These are phyloP conservation scores for Mobula hypostoma DNA, from an alignment of 2,113 vertebrate genomes.

Conservation along the genomic window DNA sequence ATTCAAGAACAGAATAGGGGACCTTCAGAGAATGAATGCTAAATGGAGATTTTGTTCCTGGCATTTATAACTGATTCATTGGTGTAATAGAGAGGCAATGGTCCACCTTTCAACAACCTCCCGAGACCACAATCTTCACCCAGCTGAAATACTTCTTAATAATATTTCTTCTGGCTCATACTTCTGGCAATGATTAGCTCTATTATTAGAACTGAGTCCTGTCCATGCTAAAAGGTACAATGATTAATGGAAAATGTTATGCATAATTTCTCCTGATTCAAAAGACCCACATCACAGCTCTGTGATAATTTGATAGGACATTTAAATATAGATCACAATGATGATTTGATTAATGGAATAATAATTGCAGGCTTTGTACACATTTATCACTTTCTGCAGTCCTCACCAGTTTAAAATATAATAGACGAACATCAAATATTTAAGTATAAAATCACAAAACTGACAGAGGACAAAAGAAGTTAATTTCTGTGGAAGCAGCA, in stretches of 20 bases:
- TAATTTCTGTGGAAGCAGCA: slow-evolving; percentile 30
- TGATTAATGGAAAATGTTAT: slow-evolving; percentile 60
- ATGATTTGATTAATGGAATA: slow-evolving; percentile 73
- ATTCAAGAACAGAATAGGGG: slow-evolving; percentile 22
- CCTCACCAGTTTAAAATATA: slow-evolving; percentile 54
- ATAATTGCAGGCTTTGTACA: slow-evolving; percentile 59
- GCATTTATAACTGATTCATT: slow-evolving; percentile 63
- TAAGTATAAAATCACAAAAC: slow-evolving; percentile 32
- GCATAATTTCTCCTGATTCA: slow-evolving; percentile 60
- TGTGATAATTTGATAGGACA: slow-evolving; percentile 36
- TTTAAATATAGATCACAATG: slow-evolving; percentile 63
- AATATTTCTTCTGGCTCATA: slow-evolving; percentile 67
- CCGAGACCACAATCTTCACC: slow-evolving; percentile 57
- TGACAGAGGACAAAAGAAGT: slow-evolving; percentile 23
- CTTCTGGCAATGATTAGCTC: slow-evolving; percentile 55
- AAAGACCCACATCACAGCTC: slow-evolving; percentile 57
- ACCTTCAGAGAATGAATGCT: slow-evolving; percentile 21
- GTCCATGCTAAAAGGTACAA: slow-evolving; percentile 49
- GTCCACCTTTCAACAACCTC: slow-evolving; percentile 45
- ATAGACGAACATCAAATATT: slow-evolving; percentile 31
- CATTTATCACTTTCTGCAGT: slow-evolving; percentile 56
- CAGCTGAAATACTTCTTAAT: slow-evolving; percentile 70
- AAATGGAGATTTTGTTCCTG: slow-evolving; percentile 40
- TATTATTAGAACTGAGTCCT: slow-evolving; percentile 73
- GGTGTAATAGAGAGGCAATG: slow-evolving; percentile 58